Evolutionary conservation across 1,140 invertebrate species (phyloP).

Genomic region (Yoshiicerus persimilis): DNA sequence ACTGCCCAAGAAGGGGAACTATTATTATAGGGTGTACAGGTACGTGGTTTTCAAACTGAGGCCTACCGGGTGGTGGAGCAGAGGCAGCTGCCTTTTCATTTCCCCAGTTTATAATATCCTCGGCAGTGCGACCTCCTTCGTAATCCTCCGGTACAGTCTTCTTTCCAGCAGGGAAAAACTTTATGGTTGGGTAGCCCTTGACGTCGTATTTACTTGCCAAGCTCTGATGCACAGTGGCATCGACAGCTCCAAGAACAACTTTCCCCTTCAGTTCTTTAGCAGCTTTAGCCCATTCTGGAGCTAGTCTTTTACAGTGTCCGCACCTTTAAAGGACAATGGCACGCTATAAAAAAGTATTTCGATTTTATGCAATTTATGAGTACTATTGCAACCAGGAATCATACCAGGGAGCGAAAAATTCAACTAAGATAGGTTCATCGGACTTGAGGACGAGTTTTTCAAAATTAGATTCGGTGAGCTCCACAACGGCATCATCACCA

Average conservation of each 20-base stretch:
- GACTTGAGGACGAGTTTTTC: slow-evolving; percentile 84
- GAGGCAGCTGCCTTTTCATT: slow-evolving; percentile 38
- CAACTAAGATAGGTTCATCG: slow-evolving; percentile 92
- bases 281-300: slow-evolving; percentile 91
- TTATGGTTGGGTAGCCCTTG: slow-evolving; percentile 96
- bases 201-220: slow-evolving; percentile 79
- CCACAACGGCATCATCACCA: slow-evolving; percentile 77
- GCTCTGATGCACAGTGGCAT: slow-evolving; percentile 86
- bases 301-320: slow-evolving; percentile 75
- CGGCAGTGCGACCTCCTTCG: slow-evolving; percentile 76
- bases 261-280: slow-evolving; percentile 92
- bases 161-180: slow-evolving; percentile 83
- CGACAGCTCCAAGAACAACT: slow-evolving; percentile 89
- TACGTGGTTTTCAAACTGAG: too few species aligned
- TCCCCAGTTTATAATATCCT: slow-evolving; percentile 90
- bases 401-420: slow-evolving; percentile 93
- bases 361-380: not conserved
- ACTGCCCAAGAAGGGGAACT: too few species aligned
- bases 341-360: not conserved
- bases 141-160: slow-evolving; percentile 72
- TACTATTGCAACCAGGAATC: slow-evolving; percentile 69
- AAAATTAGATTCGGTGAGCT: slow-evolving; percentile 93
- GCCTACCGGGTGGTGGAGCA: slow-evolving; percentile 37
- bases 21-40: too few species aligned
- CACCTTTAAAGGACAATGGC: not conserved